Base-by-base conservation (phyloP, 1,140 invertebrate species). In the Drosophila malerkotliana region DNA sequence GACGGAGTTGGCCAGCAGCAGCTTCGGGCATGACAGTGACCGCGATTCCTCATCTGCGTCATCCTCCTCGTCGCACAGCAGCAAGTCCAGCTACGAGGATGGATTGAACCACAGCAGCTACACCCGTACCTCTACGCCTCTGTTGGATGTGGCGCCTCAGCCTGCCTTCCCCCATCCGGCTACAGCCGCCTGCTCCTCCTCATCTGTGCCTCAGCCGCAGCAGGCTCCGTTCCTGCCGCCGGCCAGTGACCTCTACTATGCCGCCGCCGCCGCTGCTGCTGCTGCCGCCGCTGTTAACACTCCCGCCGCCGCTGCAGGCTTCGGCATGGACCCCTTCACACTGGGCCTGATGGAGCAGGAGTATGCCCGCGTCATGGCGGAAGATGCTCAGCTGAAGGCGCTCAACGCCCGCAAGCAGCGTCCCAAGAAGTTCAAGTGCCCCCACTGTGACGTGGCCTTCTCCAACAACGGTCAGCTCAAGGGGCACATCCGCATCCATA, bases 391-490 rank as follows among this genome's bases (percentile, higher is more conserved):
- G 78, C 92, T 93, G 0, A 95, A 95, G 84, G 82, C 94, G 0
- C 67, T 94, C 4, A 94, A 93, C 63, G 93, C 94, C 0, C 94
- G 95, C 62, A 97, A 98, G 80, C 94, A 96, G 73, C 92, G 97
- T 4, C 97, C 97, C 0, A 98, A 98, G 91, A 96, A 97, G 77
- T 98, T 97, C 90, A 95, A 95, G 68, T 98, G 97, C 91, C 96
- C 96, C 0, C 95, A 97, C 81, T 98, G 97, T 89, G 94, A 97
- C 61, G 96, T 97, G 0, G 96, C 96, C 0, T 98, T 98, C 89
- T 97, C 96, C 32, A 98, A 98, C 90, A 98, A 98, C 90, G 97
- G 97, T 0, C 97, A 98, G 83, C 93, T 98, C 0, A 97, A 96
- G 91, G 97, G 97, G 59, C 97, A 98, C 87, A 94, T 98, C 12